A percentile compares a stretch with the other conserved stretches of the same genome.
phyloP scores from a whole-genome alignment of 2,113 vertebrate species.

The Epinephelus fuscoguttatus region DNA sequence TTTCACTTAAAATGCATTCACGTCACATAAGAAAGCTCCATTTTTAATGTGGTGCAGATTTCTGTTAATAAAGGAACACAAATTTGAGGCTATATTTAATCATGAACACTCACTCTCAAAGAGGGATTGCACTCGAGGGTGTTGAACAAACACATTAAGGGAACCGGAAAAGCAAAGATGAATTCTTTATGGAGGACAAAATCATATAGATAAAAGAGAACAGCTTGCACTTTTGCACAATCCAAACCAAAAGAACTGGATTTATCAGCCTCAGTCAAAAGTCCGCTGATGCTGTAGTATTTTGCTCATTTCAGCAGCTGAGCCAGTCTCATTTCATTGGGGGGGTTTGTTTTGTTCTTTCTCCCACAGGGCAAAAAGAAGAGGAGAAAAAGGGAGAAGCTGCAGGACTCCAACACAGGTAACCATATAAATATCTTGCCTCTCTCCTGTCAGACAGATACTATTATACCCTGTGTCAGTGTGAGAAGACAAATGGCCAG shows the following conservation, averaged over 20 bases:
- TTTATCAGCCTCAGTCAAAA: not conserved
- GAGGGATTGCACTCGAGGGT: not conserved
- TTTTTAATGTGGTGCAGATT: not conserved
- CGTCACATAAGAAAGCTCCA: not conserved
- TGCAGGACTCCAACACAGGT: conserved; percentile 96
- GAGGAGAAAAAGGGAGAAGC: conserved; percentile 96
- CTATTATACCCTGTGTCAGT: not conserved
- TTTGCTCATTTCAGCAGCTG: not conserved
- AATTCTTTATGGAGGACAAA: not conserved
- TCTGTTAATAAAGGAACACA: not conserved
- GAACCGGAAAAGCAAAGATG: not conserved
- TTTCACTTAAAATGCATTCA: not conserved
- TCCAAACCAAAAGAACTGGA: not conserved
- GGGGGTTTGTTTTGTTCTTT: conserved; percentile 26
- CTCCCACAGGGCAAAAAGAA: conserved; percentile 95
- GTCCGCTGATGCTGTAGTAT: not conserved
- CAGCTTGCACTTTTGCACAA: not conserved
- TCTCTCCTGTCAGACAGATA: not conserved
- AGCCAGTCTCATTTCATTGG: conserved; percentile 19
- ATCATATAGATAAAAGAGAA: not conserved
- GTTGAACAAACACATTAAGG: not conserved
- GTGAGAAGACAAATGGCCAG: not conserved
- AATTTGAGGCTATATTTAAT: not conserved
- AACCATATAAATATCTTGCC: conserved; percentile 45
- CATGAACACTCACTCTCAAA: not conserved